A percentile compares a stretch with the other conserved stretches of the same genome.
phyloP scores from a whole-genome alignment of 2,797 vertebrate species.

The Dromococcyx pavoninus region DNA sequence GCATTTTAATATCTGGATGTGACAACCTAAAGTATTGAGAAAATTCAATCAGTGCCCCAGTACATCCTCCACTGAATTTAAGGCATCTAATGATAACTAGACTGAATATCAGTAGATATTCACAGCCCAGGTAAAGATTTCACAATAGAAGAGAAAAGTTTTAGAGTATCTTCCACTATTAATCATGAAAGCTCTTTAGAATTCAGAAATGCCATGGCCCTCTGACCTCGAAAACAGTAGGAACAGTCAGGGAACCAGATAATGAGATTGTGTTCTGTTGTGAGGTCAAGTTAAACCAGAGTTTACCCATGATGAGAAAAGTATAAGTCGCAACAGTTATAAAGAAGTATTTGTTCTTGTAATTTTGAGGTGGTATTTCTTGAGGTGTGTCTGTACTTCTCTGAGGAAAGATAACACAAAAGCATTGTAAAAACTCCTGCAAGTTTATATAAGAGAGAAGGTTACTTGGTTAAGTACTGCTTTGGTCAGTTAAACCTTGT shows the following conservation, averaged over 20 bases:
- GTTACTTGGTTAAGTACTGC: background rate
- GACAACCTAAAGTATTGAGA: background rate
- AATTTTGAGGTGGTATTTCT: background rate
- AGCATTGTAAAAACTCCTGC: background rate
- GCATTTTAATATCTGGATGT: background rate
- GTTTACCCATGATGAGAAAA: background rate
- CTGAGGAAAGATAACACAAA: background rate
- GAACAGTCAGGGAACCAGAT: background rate
- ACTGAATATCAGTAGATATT: background rate
- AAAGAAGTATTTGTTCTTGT: background rate
- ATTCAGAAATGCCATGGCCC: background rate
- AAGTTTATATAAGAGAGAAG: background rate
- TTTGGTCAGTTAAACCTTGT: background rate
- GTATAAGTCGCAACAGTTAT: background rate
- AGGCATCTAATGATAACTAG: background rate
- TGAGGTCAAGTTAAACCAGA: background rate
- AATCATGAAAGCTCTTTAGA: background rate
- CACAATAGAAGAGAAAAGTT: background rate
- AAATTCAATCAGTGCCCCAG: background rate
- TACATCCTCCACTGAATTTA: background rate
- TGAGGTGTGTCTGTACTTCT: background rate
- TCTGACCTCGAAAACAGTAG: background rate
- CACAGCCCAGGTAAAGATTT: background rate
- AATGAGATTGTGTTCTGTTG: background rate
- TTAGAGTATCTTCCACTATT: background rate